These are phyloP conservation scores for Antedon mediterranea DNA, from an alignment of 53 echinoderm and acorn worm genomes.

Conservation along the genomic window DNA sequence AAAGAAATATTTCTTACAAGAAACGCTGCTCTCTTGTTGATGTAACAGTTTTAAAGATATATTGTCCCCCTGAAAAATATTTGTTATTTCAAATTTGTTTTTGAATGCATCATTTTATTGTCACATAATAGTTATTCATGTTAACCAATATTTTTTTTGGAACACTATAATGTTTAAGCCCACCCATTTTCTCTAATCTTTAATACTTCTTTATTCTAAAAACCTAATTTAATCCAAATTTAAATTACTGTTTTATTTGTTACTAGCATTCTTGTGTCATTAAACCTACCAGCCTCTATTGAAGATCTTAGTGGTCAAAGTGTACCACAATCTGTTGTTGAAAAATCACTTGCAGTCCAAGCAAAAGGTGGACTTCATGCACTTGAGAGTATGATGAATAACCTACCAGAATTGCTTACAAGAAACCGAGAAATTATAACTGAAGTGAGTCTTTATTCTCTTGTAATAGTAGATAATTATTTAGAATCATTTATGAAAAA, in stretches of 20 bases:
- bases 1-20: no score
- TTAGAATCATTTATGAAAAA: no score
- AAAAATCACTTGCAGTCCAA: slow-evolving; percentile 57
- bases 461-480: no score
- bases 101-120: no score
- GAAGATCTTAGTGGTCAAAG: slow-evolving; percentile 80
- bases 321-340: slow-evolving; percentile 70
- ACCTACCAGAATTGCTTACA: slow-evolving; percentile 68
- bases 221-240: background rate
- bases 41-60: no score
- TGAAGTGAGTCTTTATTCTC: slow-evolving; percentile 35
- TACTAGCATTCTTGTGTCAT: slow-evolving; percentile 64
- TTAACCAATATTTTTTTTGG: no score
- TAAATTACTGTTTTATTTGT: background rate
- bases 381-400: slow-evolving; percentile 60
- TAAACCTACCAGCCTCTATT: slow-evolving; percentile 87
- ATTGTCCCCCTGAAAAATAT: no score
- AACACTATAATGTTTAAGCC: no score
- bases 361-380: slow-evolving; percentile 53
- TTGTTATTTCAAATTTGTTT: no score
- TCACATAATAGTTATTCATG: no score
- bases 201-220: background rate
- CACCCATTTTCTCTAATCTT: no score
- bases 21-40: no score
- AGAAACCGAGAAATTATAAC: slow-evolving; percentile 78